A percentile compares a stretch with the other conserved stretches of the same genome.
These are phyloP conservation scores for Spatulosminthurus flaviceps DNA, from an alignment of 2,888 invertebrate species.

Conservation along the genomic window DNA sequence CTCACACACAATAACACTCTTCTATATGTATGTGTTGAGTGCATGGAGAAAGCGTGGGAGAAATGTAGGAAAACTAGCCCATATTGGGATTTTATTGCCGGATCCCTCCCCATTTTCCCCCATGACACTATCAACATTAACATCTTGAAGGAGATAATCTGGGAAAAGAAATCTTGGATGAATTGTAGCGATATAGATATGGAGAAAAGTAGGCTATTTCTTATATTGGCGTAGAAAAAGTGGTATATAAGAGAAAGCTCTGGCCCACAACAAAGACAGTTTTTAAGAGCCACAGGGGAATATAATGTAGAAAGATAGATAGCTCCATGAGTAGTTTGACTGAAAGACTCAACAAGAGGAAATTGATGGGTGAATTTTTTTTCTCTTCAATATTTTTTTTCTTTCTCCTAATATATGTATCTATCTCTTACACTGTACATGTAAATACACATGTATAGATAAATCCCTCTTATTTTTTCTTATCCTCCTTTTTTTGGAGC, in stretches of 20 bases:
- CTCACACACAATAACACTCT: no score
- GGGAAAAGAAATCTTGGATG: not conserved
- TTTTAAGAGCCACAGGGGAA: not conserved
- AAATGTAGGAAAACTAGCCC: not conserved
- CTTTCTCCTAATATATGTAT: no score
- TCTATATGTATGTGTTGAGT: no score
- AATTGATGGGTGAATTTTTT: not conserved
- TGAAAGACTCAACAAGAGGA: slow-evolving; percentile 1
- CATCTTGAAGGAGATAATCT: slow-evolving; percentile 1
- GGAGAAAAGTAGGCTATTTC: no score
- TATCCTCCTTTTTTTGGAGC: no score
- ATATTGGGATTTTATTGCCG: not conserved
- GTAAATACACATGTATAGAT: no score
- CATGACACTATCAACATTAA: slow-evolving; percentile 12
- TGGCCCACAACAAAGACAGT: not conserved
- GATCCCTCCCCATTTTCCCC: not conserved
- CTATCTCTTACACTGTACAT: no score
- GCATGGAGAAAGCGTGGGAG: not conserved
- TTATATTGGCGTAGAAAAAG: no score
- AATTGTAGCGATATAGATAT: not conserved
- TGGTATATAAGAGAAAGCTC: no score
- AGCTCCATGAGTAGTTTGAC: slow-evolving; percentile 2
- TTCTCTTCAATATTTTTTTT: no score
- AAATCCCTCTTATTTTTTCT: no score
- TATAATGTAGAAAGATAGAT: not conserved